These are phyloP conservation scores for Gavia stellata DNA, from an alignment of 2,113 vertebrate species.

Conservation along the genomic window DNA sequence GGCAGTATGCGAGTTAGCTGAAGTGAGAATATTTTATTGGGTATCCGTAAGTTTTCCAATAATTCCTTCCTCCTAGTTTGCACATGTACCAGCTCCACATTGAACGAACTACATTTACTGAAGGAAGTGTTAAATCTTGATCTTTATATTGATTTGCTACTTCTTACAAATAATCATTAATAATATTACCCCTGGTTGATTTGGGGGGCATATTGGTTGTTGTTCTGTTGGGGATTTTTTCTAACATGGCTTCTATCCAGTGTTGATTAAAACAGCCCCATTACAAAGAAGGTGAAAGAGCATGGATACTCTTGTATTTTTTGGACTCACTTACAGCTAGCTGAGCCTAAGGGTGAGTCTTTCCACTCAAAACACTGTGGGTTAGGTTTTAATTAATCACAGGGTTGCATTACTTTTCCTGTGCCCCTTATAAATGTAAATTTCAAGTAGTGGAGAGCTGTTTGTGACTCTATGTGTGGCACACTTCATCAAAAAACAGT, in stretches of 20 bases:
- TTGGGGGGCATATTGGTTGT: too few species aligned
- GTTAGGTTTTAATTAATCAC: background rate
- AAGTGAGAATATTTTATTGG: background rate
- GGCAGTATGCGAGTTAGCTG: background rate
- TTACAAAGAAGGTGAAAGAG: background rate
- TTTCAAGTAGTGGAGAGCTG: background rate
- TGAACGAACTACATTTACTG: background rate
- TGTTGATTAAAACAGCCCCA: background rate
- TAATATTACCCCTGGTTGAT: background rate
- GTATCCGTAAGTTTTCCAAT: background rate
- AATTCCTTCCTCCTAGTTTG: background rate
- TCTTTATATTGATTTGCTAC: background rate
- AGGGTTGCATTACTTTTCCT: background rate
- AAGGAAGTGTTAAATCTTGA: background rate
- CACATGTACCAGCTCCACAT: background rate
- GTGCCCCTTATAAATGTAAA: background rate
- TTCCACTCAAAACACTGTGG: background rate
- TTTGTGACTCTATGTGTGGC: background rate
- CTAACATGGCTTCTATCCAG: background rate
- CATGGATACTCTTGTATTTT: background rate
- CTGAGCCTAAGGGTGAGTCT: background rate
- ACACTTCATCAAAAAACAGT: background rate
- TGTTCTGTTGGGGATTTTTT: background rate
- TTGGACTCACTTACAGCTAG: background rate
- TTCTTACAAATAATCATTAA: background rate